Conservation (phyloP, 2,888 invertebrate species). For the Mythimna ferrago region DNA sequence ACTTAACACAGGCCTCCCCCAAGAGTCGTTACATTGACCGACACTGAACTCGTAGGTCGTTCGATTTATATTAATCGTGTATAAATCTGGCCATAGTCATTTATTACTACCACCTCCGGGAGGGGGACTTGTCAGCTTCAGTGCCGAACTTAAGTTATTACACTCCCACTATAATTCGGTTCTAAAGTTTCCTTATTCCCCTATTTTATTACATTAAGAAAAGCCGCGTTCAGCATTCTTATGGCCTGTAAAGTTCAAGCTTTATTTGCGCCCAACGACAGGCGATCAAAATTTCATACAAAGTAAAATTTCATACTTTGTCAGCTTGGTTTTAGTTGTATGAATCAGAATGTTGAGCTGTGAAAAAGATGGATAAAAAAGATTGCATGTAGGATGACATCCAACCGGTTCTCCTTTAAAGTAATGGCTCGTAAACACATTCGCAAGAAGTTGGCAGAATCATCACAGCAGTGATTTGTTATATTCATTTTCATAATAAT, state of each 20-base stretch:
- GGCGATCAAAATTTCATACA: slow-evolving; percentile 45
- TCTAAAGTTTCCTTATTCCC: slow-evolving; percentile 40
- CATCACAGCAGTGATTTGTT: too few relatives aligned
- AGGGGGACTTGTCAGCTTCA: slow-evolving; percentile 34
- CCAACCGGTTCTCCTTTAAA: too few relatives aligned
- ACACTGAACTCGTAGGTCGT: neutral
- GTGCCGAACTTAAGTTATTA: slow-evolving; percentile 34
- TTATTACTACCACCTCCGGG: slow-evolving; percentile 7
- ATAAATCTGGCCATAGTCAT: slow-evolving; percentile 28
- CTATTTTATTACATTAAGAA: slow-evolving; percentile 45
- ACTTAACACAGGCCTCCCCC: neutral
- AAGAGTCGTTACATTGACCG: neutral
- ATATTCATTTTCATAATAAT: too few relatives aligned
- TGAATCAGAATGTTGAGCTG: too few relatives aligned
- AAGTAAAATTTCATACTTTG: slow-evolving; percentile 44
- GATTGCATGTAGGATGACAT: too few relatives aligned
- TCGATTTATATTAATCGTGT: slow-evolving; percentile 33
- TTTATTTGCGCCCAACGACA: slow-evolving; percentile 35
- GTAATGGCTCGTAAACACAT: too few relatives aligned
- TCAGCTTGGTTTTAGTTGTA: neutral
- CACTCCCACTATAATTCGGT: slow-evolving; percentile 19
- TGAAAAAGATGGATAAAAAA: too few relatives aligned
- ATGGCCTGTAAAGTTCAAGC: slow-evolving; percentile 46
- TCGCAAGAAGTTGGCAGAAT: too few relatives aligned
- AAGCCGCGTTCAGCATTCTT: slow-evolving; percentile 44